phyloP scores from a whole-genome alignment of 2,113 vertebrate genomes.

The Zosterops hypoxanthus region DNA sequence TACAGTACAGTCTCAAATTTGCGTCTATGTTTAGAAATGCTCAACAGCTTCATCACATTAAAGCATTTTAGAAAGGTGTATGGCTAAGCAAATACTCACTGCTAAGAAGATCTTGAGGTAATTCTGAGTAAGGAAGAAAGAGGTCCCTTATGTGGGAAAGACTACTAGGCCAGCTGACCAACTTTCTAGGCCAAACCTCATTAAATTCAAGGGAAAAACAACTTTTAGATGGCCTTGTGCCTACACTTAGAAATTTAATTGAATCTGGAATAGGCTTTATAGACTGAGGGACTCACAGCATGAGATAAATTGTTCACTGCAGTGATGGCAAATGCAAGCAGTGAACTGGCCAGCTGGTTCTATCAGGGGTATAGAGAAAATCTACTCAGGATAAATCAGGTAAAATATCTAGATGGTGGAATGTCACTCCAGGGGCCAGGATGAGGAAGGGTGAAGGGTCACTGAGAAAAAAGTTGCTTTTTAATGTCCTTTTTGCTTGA shows the following conservation, averaged over 20 bases:
- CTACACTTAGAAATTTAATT: constrained; percentile 52
- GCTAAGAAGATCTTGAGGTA: not conserved
- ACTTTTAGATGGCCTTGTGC: constrained; percentile 54
- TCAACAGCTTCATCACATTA: not conserved
- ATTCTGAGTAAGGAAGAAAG: not conserved
- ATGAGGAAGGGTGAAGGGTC: not conserved
- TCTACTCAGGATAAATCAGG: not conserved
- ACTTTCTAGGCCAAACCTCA: constrained; percentile 31
- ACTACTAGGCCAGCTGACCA: not conserved
- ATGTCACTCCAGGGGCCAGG: not conserved
- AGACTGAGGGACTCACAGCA: not conserved
- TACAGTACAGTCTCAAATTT: not conserved
- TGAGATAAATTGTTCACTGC: constrained; percentile 32
- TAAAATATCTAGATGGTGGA: not conserved
- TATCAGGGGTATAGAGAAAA: not conserved
- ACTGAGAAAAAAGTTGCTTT: not conserved
- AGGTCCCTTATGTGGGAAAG: not conserved
- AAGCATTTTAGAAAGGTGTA: not conserved
- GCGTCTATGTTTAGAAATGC: not conserved
- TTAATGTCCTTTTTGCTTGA: not conserved
- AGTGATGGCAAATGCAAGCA: constrained; percentile 15
- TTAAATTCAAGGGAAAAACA: constrained; percentile 53
- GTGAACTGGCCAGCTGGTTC: not conserved
- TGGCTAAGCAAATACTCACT: not conserved
- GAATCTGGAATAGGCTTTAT: constrained; percentile 48